Evolutionary conservation across 2,888 invertebrate genomes (phyloP).

Genomic region (Chloroclystis v-ata): DNA sequence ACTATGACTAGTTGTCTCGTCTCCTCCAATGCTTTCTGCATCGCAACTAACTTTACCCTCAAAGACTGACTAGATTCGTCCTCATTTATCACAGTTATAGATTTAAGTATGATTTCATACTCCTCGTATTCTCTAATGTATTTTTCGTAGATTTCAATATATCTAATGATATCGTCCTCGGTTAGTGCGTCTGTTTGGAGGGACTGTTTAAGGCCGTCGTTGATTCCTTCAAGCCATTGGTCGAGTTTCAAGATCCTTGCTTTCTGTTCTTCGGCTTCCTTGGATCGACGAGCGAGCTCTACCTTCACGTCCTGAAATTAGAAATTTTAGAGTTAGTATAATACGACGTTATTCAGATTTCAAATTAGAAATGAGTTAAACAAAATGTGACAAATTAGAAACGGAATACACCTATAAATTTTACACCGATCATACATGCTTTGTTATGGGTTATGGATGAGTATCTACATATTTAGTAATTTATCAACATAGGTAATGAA

Average conservation of each 20-base stretch:
- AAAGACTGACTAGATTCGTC: constrained; percentile 75
- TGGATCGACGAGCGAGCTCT: constrained; percentile 57
- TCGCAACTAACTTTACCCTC: constrained; percentile 75
- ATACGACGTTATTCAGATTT: too few relatives aligned
- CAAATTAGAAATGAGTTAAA: too few relatives aligned
- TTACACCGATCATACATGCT: too few relatives aligned
- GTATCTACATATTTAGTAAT: too few relatives aligned
- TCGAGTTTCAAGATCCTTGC: constrained; percentile 66
- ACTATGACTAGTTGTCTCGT: constrained; percentile 80
- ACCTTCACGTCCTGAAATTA: constrained; percentile 60
- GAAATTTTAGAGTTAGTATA: background rate
- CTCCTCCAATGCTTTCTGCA: constrained; percentile 78
- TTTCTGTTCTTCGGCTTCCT: constrained; percentile 63
- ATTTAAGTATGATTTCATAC: constrained; percentile 63
- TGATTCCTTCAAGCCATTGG: constrained; percentile 70
- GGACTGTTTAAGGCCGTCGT: constrained; percentile 69
- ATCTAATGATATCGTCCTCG: constrained; percentile 63
- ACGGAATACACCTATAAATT: too few relatives aligned
- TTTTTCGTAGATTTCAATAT: constrained; percentile 69
- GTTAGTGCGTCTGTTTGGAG: constrained; percentile 53
- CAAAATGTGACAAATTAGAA: too few relatives aligned
- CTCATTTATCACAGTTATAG: constrained; percentile 63
- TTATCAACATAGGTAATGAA: too few relatives aligned
- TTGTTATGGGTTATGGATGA: too few relatives aligned
- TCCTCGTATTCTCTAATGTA: constrained; percentile 70